Percentiles rank a stretch among this genome's conserved stretches.
Evolutionary conservation across 2,888 invertebrate genomes (phyloP).

Genomic region (Himalopsyche kuldschensis): DNA sequence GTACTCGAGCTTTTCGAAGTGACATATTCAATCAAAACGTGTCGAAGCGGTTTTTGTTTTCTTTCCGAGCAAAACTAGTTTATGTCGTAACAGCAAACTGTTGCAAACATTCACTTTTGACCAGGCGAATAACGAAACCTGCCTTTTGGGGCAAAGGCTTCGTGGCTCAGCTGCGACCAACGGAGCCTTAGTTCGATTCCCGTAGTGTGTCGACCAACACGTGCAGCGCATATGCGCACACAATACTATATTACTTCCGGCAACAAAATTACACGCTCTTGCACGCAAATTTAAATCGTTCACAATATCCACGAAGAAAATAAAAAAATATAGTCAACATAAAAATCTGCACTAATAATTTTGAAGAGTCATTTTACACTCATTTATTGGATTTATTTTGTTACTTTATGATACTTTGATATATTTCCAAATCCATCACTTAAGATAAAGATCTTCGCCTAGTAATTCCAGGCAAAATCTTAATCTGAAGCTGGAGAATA

Average conservation of each 20-base stretch:
- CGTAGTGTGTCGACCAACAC: background rate
- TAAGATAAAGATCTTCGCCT: background rate
- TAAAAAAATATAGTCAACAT: background rate
- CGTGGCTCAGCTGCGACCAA: slow-evolving; percentile 13
- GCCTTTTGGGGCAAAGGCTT: slow-evolving; percentile 25
- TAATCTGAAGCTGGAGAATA: background rate
- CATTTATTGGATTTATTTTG: background rate
- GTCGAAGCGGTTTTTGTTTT: slow-evolving; percentile 26
- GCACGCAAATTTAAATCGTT: background rate
- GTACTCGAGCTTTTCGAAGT: slow-evolving; percentile 8
- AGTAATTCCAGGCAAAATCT: background rate
- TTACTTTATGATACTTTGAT: background rate
- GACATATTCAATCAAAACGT: slow-evolving; percentile 27
- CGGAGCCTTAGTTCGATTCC: slow-evolving; percentile 19
- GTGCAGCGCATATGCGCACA: background rate
- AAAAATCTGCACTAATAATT: background rate
- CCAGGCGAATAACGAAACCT: background rate
- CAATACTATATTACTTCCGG: background rate
- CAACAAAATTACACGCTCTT: background rate
- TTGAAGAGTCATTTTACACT: background rate
- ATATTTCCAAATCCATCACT: background rate
- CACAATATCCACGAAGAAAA: background rate
- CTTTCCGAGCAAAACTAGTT: background rate
- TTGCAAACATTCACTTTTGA: slow-evolving; percentile 30
- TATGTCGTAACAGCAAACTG: background rate